Conservation (phyloP, 2,888 invertebrate species). For the Beris chalybata region DNA sequence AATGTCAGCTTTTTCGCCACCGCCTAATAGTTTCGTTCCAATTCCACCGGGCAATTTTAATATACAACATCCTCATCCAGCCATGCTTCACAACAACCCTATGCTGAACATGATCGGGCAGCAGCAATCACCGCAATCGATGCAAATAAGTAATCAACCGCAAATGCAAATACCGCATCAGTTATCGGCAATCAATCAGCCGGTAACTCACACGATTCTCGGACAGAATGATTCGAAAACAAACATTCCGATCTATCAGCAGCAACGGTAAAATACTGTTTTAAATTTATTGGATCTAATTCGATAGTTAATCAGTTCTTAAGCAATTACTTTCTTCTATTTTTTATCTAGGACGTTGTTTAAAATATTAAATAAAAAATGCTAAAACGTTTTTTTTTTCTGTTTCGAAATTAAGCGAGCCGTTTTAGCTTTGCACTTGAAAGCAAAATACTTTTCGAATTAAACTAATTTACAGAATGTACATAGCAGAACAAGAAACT, state of each 20-base stretch:
- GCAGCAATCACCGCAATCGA: constrained; percentile 26
- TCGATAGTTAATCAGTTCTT: too few relatives aligned
- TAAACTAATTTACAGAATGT: too few relatives aligned
- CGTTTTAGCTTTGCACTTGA: too few relatives aligned
- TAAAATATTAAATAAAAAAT: too few relatives aligned
- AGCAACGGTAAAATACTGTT: constrained; percentile 53
- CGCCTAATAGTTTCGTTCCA: constrained; percentile 18
- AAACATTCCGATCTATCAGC: constrained; percentile 57
- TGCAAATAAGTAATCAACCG: constrained; percentile 35
- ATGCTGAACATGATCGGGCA: constrained; percentile 14
- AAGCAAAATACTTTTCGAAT: too few relatives aligned
- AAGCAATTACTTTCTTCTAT: too few relatives aligned
- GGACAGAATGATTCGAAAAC: constrained; percentile 52
- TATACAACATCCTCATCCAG: constrained; percentile 18
- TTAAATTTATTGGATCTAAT: too few relatives aligned
- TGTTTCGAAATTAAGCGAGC: too few relatives aligned
- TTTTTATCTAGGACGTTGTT: too few relatives aligned
- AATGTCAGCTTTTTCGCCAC: constrained; percentile 16
- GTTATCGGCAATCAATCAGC: constrained; percentile 43
- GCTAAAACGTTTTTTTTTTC: too few relatives aligned
- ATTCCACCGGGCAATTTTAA: constrained; percentile 3
- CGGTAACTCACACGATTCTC: constrained; percentile 48
- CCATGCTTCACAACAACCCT: constrained; percentile 15
- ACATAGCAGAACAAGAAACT: too few relatives aligned
- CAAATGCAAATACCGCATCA: constrained; percentile 32